These are phyloP conservation scores for Brachionus sp. DNA, from an alignment of 1,140 invertebrate species.

Conservation along the genomic window DNA sequence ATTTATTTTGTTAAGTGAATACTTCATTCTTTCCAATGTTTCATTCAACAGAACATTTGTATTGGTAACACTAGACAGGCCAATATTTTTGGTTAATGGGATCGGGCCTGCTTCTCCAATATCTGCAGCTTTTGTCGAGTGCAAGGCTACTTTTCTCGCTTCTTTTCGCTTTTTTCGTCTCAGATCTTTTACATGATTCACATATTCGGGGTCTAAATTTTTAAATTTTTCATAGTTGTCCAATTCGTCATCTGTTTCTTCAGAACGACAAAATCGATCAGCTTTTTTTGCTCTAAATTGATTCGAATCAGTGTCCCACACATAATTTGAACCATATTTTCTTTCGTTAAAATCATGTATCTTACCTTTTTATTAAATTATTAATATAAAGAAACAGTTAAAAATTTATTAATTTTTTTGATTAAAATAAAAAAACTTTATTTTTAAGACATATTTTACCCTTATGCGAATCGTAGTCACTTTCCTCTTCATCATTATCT, in stretches of 20 bases:
- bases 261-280: not conserved
- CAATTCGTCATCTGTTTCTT: constrained; percentile 14
- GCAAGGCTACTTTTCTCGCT: not conserved
- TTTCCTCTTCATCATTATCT: constrained; percentile 17
- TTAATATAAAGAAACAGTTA: too few relatives aligned
- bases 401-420: too few relatives aligned
- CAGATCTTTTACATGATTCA: not conserved
- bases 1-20: constrained; percentile 40
- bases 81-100: not conserved
- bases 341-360: constrained; percentile 15
- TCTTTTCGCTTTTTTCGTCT: not conserved
- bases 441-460: not conserved
- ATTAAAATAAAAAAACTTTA: too few relatives aligned
- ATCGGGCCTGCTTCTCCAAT: not conserved
- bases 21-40: constrained; percentile 40
- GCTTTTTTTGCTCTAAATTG: not conserved
- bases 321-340: not conserved
- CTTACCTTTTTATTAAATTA: not conserved
- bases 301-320: not conserved
- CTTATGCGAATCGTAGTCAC: constrained; percentile 13
- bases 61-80: constrained; percentile 28
- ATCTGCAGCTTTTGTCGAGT: not conserved
- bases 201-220: constrained; percentile 22
- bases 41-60: constrained; percentile 41
- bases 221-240: constrained; percentile 26